Base-by-base conservation (phyloP, 2,113 vertebrate species). In the Gymnarchus niloticus region DNA sequence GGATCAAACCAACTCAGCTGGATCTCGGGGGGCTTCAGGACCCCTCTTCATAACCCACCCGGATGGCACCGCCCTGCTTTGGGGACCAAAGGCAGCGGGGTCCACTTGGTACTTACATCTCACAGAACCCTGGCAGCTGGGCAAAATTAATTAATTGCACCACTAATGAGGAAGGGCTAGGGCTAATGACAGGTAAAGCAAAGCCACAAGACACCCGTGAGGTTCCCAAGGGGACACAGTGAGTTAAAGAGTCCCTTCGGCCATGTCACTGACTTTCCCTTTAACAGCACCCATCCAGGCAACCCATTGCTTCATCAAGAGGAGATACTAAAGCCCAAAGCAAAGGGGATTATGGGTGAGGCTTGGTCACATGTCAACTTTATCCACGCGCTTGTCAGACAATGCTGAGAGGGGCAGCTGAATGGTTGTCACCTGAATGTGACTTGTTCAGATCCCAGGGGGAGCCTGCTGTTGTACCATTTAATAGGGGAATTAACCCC, bases 101-200 rank as follows among this genome's bases (percentile, higher is more conserved):
- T 95, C 95, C 96, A 96, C 96, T 95, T 95, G 95, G 95, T 97
- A 94, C 95, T 98, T 97, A 97, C 97, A 97, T 96, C 96, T 97
- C 96, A 96, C 95, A 93, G 95, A 98, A 96, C 95, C 96, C 96
- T 92, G 92, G 96, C 96, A 95, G 95, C 96, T 96, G 96, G 44
- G 94, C 96, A 96, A 97, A 97, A 98, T 99, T 98, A 98, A 96
- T 91, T 93, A 94, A 95, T 93, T 94, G 94, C 93, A 96, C 96
- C 96, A 95, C 95, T 97, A 96, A 96, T 93, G 96, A 28, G 59
- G 83, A 51, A 2, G 54, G 76, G 19, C 76, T 95, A 95, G 96
- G 96, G 94, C 95, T 97, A 97, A 97, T 95, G 95, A 97, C 94
- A 95, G 96, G 94, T 97, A 96, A 96, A 95, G 93, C 95, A 94